Percentiles rank a stretch among this genome's conserved stretches.
phyloP scores from a whole-genome alignment of 2,888 invertebrate species.

The Chironomus riparius region DNA sequence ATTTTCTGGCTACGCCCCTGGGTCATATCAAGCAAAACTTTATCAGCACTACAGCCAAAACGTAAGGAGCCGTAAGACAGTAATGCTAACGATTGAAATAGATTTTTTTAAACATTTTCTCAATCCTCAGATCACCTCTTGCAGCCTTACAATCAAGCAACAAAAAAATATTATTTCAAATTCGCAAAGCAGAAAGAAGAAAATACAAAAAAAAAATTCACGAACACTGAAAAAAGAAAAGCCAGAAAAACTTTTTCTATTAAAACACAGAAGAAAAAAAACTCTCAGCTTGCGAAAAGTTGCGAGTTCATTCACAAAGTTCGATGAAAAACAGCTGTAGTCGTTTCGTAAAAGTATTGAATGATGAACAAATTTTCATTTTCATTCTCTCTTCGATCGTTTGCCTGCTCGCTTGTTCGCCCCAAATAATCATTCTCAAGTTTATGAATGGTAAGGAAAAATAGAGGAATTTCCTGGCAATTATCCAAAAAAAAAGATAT shows the following conservation, averaged over 20 bases:
- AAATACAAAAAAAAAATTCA: background rate
- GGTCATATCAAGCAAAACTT: no score
- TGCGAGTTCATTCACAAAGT: constrained; percentile 1
- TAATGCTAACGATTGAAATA: no score
- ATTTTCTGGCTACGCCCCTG: no score
- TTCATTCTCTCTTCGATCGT: background rate
- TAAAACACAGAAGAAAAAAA: background rate
- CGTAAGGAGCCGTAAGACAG: no score
- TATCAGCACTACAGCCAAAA: no score
- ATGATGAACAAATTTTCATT: background rate
- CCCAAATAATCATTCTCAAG: background rate
- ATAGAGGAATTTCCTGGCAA: background rate
- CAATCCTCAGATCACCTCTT: no score
- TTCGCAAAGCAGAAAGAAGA: background rate
- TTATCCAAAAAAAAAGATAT: background rate
- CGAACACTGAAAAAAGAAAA: background rate
- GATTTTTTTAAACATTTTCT: no score
- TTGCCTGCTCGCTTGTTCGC: background rate
- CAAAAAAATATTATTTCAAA: no score
- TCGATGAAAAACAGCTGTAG: background rate
- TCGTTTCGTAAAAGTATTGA: background rate
- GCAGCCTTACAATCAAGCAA: no score
- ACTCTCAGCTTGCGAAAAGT: background rate
- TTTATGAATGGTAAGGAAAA: background rate
- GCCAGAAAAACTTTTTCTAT: background rate